phyloP scores from a whole-genome alignment of 1,140 invertebrate genomes.

The Apocrypta bakeri region DNA sequence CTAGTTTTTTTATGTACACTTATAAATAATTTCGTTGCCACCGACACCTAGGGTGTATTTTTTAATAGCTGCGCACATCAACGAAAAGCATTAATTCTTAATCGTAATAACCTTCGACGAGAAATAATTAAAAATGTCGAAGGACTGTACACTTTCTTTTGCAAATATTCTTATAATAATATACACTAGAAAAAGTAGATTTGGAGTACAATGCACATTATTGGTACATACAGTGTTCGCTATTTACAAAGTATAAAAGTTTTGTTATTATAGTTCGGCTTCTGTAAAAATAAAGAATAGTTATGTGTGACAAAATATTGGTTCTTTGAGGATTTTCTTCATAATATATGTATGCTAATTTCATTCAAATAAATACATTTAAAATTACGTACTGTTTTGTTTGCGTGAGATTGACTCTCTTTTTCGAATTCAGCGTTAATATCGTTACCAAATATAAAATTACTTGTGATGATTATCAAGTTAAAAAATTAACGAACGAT shows the following conservation, averaged over 20 bases:
- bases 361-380: slow-evolving; percentile 12
- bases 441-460: slow-evolving; percentile 21
- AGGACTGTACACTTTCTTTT: slow-evolving; percentile 38
- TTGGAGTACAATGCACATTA: slow-evolving; percentile 30
- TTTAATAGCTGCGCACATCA: slow-evolving; percentile 48
- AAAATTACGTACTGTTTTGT: not conserved
- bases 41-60: slow-evolving; percentile 52
- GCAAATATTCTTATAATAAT: slow-evolving; percentile 36
- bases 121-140: slow-evolving; percentile 33
- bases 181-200: slow-evolving; percentile 40
- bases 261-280: not conserved
- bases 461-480: not conserved
- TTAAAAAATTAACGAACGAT: slow-evolving; percentile 37
- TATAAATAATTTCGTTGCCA: slow-evolving; percentile 56
- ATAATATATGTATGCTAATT: slow-evolving; percentile 13
- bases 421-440: not conserved
- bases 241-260: slow-evolving; percentile 49
- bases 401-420: slow-evolving; percentile 2
- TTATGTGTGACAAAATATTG: slow-evolving; percentile 20
- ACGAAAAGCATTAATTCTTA: slow-evolving; percentile 42
- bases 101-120: not conserved
- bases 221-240: slow-evolving; percentile 12
- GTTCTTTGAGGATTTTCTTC: slow-evolving; percentile 10
- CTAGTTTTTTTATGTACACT: slow-evolving; percentile 50
- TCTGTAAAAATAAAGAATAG: not conserved